phyloP scores from a whole-genome alignment of 2,797 vertebrate genomes.

The Phataginus tricuspis region DNA sequence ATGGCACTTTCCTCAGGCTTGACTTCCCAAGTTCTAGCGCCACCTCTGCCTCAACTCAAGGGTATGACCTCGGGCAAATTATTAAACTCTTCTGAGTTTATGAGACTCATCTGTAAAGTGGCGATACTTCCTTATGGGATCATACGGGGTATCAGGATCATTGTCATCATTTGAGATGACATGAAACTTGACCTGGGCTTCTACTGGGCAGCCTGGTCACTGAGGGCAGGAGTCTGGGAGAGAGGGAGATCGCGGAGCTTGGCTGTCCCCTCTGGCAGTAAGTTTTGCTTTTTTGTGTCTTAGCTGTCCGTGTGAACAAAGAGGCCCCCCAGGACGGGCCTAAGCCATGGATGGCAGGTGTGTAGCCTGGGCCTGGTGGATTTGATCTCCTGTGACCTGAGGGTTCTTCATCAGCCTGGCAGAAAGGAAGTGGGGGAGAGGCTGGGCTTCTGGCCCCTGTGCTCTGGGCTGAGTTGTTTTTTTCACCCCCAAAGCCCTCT shows the following conservation, averaged over 20 bases:
- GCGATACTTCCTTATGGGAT: not conserved
- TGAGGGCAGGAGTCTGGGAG: too few relatives aligned
- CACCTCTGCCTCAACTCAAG: rapidly evolving
- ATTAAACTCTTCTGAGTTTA: not conserved
- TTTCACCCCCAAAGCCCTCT: not conserved
- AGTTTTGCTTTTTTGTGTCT: not conserved
- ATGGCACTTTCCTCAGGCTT: not conserved
- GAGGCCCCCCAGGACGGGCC: not conserved
- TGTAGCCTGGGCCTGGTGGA: not conserved
- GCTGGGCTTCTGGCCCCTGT: not conserved
- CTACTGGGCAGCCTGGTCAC: rapidly evolving
- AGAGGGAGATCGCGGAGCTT: too few relatives aligned
- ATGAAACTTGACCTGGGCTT: not conserved
- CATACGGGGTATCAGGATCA: not conserved
- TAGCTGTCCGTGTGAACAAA: not conserved
- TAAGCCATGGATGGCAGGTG: not conserved
- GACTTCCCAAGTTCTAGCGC: not conserved
- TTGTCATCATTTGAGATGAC: rapidly evolving
- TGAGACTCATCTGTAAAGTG: not conserved
- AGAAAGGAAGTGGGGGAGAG: not conserved
- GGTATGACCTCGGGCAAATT: rapidly evolving
- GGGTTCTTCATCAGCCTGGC: not conserved
- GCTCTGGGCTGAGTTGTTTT: not conserved
- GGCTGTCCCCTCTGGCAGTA: not conserved
- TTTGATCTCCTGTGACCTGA: not conserved